Conservation (phyloP, 2,888 invertebrate species). For the Idaea straminata region DNA sequence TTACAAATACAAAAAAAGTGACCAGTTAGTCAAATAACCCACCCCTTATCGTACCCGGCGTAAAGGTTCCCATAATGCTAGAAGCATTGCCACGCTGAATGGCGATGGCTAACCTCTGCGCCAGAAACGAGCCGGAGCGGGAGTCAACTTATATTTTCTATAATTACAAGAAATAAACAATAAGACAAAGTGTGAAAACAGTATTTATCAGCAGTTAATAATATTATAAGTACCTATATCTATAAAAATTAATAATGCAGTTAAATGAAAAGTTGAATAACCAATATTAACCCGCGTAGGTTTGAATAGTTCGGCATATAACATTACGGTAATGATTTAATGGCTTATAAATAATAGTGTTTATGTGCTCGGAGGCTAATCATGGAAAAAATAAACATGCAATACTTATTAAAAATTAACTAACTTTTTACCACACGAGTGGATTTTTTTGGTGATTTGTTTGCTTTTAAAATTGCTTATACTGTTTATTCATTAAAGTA, state of each 20-base stretch:
- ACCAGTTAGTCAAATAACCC: too few relatives aligned
- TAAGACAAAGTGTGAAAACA: not conserved
- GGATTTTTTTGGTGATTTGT: not conserved
- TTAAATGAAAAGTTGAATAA: not conserved
- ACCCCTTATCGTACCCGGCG: too few relatives aligned
- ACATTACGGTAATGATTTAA: not conserved
- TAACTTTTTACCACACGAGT: not conserved
- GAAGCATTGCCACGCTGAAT: too few relatives aligned
- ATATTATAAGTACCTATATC: not conserved
- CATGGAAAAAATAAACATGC: not conserved
- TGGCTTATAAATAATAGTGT: not conserved
- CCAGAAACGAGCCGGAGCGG: too few relatives aligned
- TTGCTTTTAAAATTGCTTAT: not conserved
- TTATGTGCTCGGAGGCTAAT: constrained; percentile 2
- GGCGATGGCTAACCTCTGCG: too few relatives aligned
- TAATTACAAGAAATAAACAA: not conserved
- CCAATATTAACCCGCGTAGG: not conserved
- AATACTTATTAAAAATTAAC: not conserved
- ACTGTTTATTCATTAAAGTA: not conserved
- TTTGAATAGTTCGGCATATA: not conserved
- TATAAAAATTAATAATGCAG: not conserved
- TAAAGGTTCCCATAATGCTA: too few relatives aligned
- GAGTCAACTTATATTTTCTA: not conserved
- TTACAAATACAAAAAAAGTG: too few relatives aligned
- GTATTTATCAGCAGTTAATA: not conserved